These are phyloP conservation scores for Cirrhinus mrigala DNA, from an alignment of 2,797 vertebrate genomes.

Conservation along the genomic window DNA sequence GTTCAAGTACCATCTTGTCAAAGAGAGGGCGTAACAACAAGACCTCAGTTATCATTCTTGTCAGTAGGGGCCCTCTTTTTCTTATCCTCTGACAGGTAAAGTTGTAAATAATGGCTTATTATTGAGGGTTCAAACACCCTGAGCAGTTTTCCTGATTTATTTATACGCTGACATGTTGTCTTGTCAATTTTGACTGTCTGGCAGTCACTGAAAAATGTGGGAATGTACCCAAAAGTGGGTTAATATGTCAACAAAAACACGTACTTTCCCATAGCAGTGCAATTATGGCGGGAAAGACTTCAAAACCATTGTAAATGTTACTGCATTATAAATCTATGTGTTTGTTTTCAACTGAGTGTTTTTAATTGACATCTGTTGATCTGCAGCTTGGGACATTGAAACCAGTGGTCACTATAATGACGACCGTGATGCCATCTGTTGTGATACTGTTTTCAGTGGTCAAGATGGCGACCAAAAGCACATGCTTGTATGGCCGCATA, in stretches of 20 bases:
- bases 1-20: slow-evolving; percentile 82
- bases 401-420: neutral
- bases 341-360: neutral
- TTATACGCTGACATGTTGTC: slow-evolving; percentile 62
- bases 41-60: slow-evolving; percentile 75
- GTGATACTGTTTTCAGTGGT: slow-evolving; percentile 33
- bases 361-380: neutral
- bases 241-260: too few relatives aligned
- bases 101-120: slow-evolving; percentile 74
- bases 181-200: slow-evolving; percentile 52
- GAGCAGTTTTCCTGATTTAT: slow-evolving; percentile 68
- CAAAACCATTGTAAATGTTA: slow-evolving; percentile 17
- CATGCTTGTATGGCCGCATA: slow-evolving; percentile 23
- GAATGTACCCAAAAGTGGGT: slow-evolving; percentile 20
- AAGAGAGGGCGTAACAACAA: slow-evolving; percentile 72
- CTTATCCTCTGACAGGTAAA: slow-evolving; percentile 67
- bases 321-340: neutral
- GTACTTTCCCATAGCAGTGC: slow-evolving; percentile 25
- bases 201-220: slow-evolving; percentile 46
- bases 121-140: slow-evolving; percentile 62
- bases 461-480: slow-evolving; percentile 41
- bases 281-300: neutral
- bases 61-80: slow-evolving; percentile 73
- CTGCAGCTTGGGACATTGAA: neutral
- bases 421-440: slow-evolving; percentile 16